Percentiles rank a stretch among this genome's conserved stretches.
These are phyloP conservation scores for Colistium nudipinnis DNA, from an alignment of 2,113 vertebrate genomes.

Conservation along the genomic window DNA sequence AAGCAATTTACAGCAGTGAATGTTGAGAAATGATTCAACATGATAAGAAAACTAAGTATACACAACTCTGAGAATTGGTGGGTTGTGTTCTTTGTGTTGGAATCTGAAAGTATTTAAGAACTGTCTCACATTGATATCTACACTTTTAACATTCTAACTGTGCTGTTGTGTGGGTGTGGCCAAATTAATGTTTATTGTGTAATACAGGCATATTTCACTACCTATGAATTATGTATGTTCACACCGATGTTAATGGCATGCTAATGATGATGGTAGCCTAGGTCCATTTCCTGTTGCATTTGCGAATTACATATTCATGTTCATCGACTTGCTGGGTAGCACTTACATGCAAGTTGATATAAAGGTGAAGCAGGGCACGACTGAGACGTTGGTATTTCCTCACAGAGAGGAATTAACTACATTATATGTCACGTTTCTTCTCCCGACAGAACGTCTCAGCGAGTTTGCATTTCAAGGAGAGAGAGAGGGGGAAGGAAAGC, in stretches of 20 bases:
- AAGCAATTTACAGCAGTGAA: constrained; percentile 32
- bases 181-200: constrained; percentile 49
- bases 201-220: constrained; percentile 52
- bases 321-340: constrained; percentile 21
- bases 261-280: constrained; percentile 57
- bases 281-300: constrained; percentile 56
- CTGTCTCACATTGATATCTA: constrained; percentile 18
- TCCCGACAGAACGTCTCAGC: constrained; percentile 41
- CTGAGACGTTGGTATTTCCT: constrained; percentile 20
- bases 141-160: constrained; percentile 28
- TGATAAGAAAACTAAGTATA: constrained; percentile 16
- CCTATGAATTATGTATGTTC: constrained; percentile 64
- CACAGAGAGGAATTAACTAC: constrained; percentile 17
- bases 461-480: constrained; percentile 68
- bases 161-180: neutral
- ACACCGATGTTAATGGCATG: constrained; percentile 60
- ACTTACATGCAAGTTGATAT: neutral
- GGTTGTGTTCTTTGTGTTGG: constrained; percentile 28
- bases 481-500: constrained; percentile 49
- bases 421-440: constrained; percentile 51
- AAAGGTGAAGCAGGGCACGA: constrained; percentile 39
- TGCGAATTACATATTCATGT: constrained; percentile 36
- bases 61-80: neutral
- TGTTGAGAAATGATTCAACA: constrained; percentile 37
- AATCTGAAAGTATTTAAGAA: constrained; percentile 36